These are phyloP conservation scores for Euborellia annulipes DNA, from an alignment of 1,140 invertebrate species.

Conservation along the genomic window DNA sequence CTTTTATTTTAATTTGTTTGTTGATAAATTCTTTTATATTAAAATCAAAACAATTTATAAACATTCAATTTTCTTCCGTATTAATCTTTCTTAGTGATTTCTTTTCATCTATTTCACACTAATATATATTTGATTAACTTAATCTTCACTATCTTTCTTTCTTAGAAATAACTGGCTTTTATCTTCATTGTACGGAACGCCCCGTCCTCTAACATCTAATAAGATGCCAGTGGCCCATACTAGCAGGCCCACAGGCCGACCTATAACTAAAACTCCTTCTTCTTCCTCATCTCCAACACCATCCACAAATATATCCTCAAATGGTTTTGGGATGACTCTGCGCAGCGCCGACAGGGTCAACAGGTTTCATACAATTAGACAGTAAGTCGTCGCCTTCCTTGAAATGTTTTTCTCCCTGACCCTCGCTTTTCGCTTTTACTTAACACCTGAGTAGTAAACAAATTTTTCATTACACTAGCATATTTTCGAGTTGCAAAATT, in stretches of 20 bases:
- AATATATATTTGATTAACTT: too few relatives aligned
- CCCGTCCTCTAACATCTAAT: slow-evolving; percentile 6
- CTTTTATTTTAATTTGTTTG: too few relatives aligned
- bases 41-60: too few relatives aligned
- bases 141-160: slow-evolving; percentile 6
- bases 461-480: neutral
- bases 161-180: slow-evolving; percentile 10
- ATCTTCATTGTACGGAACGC: slow-evolving; percentile 8
- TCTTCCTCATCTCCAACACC: slow-evolving; percentile 23
- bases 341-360: slow-evolving; percentile 28
- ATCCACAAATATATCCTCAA: slow-evolving; percentile 19
- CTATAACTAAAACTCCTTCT: slow-evolving; percentile 17
- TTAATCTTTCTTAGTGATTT: too few relatives aligned
- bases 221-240: slow-evolving; percentile 8
- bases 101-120: too few relatives aligned
- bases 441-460: slow-evolving; percentile 1
- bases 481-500: slow-evolving; percentile 9
- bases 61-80: too few relatives aligned
- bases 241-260: slow-evolving; percentile 4
- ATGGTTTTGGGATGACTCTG: slow-evolving; percentile 27
- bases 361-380: slow-evolving; percentile 27
- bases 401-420: neutral
- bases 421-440: neutral
- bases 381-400: slow-evolving; percentile 24
- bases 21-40: too few relatives aligned